These are phyloP conservation scores for Clarias macrocephalus DNA, from an alignment of 2,113 vertebrate genomes.

Conservation along the genomic window DNA sequence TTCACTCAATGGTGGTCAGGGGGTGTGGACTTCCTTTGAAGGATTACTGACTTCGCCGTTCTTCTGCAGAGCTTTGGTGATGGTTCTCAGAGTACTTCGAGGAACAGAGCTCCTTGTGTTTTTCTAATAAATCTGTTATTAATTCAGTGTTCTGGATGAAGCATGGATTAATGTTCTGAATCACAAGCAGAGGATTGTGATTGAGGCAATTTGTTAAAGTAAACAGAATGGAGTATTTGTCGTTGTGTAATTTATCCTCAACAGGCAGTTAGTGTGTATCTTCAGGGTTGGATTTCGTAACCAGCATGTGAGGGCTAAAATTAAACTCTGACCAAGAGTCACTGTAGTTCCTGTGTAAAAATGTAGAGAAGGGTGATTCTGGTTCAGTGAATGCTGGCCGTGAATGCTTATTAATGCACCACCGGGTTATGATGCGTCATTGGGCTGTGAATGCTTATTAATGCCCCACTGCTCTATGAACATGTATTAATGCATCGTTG, in stretches of 20 bases:
- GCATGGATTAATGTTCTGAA: constrained; percentile 3
- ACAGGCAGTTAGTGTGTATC: not conserved
- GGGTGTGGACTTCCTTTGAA: constrained; percentile 41
- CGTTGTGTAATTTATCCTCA: constrained; percentile 13
- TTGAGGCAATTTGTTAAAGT: constrained; percentile 1
- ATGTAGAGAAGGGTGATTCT: not conserved
- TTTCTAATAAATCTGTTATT: not conserved
- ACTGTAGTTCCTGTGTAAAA: not conserved
- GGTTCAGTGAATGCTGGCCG: too few relatives aligned
- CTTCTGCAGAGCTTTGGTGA: not conserved
- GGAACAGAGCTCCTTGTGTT: not conserved
- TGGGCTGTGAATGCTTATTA: not conserved
- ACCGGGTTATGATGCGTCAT: too few relatives aligned
- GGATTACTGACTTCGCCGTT: not conserved
- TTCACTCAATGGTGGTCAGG: constrained; percentile 1
- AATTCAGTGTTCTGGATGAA: constrained; percentile 1
- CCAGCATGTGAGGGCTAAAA: constrained; percentile 49
- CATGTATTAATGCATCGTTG: not conserved
- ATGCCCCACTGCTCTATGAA: not conserved
- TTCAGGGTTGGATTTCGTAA: constrained; percentile 35
- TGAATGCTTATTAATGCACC: too few relatives aligned
- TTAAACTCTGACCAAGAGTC: constrained; percentile 35
- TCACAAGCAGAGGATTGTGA: not conserved
- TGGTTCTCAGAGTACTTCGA: not conserved
- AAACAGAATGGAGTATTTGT: not conserved